Percentiles rank a stretch among this genome's conserved stretches.
Evolutionary conservation across 2,888 invertebrate genomes (phyloP).

Genomic region (Heliconius ismenius): DNA sequence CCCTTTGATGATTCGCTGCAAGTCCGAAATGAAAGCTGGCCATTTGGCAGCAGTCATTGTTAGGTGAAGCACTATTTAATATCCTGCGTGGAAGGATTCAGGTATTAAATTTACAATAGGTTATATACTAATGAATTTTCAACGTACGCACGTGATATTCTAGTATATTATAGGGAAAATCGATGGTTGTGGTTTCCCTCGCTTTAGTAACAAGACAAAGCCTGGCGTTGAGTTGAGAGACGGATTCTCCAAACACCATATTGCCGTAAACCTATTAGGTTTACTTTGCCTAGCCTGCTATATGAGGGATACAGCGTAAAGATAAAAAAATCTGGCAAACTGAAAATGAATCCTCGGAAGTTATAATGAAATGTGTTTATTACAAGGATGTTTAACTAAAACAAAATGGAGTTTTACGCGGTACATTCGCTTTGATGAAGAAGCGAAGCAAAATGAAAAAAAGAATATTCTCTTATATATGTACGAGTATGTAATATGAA

Average conservation of each 20-base stretch:
- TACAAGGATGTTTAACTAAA: neutral
- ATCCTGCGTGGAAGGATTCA: conserved; percentile 7
- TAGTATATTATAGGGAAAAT: neutral
- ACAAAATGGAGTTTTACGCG: neutral
- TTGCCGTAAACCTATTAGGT: no score
- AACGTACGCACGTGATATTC: no score
- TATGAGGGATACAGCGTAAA: neutral
- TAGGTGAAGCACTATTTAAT: conserved; percentile 14
- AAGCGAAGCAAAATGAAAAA: neutral
- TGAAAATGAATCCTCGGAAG: neutral
- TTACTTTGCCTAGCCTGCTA: neutral
- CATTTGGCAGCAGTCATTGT: conserved; percentile 16
- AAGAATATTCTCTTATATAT: no score
- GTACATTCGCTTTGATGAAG: neutral
- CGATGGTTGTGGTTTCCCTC: neutral
- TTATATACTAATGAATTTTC: neutral
- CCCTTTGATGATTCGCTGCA: conserved; percentile 26
- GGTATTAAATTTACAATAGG: neutral
- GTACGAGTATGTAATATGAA: neutral
- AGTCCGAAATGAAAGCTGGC: conserved; percentile 18
- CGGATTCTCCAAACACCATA: neutral
- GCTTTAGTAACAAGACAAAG: neutral
- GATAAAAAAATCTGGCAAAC: no score
- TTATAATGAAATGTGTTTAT: neutral
- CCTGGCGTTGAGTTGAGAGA: neutral